A percentile compares a stretch with the other conserved stretches of the same genome.
These are phyloP conservation scores for Fistularia tabacaria DNA, from an alignment of 2,797 vertebrate genomes.

Conservation along the genomic window DNA sequence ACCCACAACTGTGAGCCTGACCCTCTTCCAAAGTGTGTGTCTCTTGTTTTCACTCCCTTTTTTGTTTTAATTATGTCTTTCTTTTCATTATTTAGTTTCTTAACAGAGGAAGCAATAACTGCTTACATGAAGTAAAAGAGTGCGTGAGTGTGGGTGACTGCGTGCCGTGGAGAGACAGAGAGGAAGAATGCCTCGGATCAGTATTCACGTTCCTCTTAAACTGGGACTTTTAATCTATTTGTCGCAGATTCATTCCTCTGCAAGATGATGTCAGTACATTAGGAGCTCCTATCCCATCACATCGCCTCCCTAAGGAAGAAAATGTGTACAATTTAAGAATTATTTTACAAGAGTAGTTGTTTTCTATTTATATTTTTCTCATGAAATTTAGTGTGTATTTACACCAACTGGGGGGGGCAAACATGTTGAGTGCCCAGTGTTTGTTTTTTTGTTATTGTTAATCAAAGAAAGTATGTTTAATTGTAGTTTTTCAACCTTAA, in stretches of 20 bases:
- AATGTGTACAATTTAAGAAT: slow-evolving; percentile 1
- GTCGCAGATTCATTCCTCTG: slow-evolving; percentile 50
- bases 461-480: slow-evolving; percentile 43
- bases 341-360: not conserved
- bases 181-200: slow-evolving; percentile 27
- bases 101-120: slow-evolving; percentile 70
- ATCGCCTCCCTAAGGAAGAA: slow-evolving; percentile 22
- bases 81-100: slow-evolving; percentile 9
- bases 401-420: not conserved
- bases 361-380: slow-evolving; percentile 8
- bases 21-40: slow-evolving; percentile 35
- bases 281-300: slow-evolving; percentile 27
- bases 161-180: slow-evolving; percentile 13
- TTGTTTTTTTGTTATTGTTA: slow-evolving; percentile 32
- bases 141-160: slow-evolving; percentile 26
- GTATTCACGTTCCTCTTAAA: slow-evolving; percentile 42
- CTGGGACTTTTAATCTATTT: slow-evolving; percentile 25
- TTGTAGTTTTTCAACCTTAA: slow-evolving; percentile 49
- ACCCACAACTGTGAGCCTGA: slow-evolving; percentile 73
- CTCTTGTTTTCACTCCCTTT: slow-evolving; percentile 22
- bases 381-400: slow-evolving; percentile 2
- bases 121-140: slow-evolving; percentile 36
- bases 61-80: too few species aligned
- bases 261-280: slow-evolving; percentile 71
- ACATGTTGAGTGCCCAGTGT: slow-evolving; percentile 38